Conservation (phyloP, 2,797 vertebrate species). For the Microcaecilia unicolor region DNA sequence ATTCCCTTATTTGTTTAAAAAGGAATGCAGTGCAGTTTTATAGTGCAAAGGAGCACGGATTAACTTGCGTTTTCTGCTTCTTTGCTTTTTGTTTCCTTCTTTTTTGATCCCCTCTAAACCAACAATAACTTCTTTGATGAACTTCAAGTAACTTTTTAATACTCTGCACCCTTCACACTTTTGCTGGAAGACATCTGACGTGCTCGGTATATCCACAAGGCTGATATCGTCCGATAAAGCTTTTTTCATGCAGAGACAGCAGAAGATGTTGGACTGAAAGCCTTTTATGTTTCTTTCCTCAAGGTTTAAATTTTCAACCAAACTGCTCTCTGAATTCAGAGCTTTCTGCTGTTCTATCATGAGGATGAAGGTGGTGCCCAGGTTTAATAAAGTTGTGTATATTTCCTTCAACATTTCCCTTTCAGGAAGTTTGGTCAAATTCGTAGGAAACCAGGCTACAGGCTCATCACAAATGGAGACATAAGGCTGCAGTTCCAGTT, state of each 20-base stretch:
- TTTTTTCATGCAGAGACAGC: not conserved
- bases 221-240: fast-evolving
- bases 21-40: no score
- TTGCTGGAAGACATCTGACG: slow-evolving; percentile 1
- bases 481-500: not conserved
- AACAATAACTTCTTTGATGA: slow-evolving; percentile 14
- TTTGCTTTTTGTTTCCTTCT: no score
- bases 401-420: slow-evolving; percentile 3
- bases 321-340: not conserved
- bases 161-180: slow-evolving; percentile 28
- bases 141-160: slow-evolving; percentile 21
- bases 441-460: not conserved
- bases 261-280: slow-evolving; percentile 17
- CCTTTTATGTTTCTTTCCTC: slow-evolving; percentile 9
- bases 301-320: not conserved
- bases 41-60: no score
- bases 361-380: slow-evolving; percentile 9
- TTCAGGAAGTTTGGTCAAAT: fast-evolving
- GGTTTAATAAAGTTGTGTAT: not conserved
- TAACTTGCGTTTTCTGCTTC: no score
- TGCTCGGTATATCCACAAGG: fast-evolving
- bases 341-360: slow-evolving; percentile 3
- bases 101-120: no score
- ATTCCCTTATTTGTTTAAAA: no score
- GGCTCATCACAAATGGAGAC: not conserved